Evolutionary conservation across 2,888 invertebrate species (phyloP).

Genomic region (Lasioglossum pauxillum): DNA sequence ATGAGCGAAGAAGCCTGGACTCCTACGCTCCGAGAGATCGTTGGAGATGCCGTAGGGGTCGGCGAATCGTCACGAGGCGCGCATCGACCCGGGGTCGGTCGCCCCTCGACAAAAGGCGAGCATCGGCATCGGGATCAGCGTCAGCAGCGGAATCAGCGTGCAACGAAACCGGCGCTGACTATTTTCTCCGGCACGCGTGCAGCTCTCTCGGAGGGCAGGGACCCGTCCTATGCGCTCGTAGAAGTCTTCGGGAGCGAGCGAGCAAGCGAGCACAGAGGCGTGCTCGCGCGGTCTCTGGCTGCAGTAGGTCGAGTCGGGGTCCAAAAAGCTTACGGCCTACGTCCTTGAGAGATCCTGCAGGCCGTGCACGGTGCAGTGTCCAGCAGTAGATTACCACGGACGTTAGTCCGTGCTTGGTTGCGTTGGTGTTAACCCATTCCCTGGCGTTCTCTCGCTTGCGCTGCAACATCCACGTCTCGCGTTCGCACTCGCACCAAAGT

Average conservation of each 20-base stretch:
- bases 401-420: slow-evolving; percentile 46
- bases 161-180: slow-evolving; percentile 7
- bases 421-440: slow-evolving; percentile 37
- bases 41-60: background rate
- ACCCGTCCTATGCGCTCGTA: slow-evolving; percentile 61
- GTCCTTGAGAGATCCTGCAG: slow-evolving; percentile 73
- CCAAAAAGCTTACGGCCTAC: slow-evolving; percentile 70
- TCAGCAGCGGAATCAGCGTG: background rate
- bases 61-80: background rate
- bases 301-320: slow-evolving; percentile 70
- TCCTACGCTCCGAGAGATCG: background rate
- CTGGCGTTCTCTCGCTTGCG: slow-evolving; percentile 22
- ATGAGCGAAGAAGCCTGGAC: background rate
- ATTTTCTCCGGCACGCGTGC: slow-evolving; percentile 14
- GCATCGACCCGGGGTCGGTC: background rate
- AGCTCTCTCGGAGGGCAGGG: slow-evolving; percentile 48
- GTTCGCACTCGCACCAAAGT: background rate
- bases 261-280: slow-evolving; percentile 49
- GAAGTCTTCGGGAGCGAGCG: slow-evolving; percentile 63
- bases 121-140: background rate
- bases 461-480: background rate
- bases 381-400: slow-evolving; percentile 51
- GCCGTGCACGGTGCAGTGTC: slow-evolving; percentile 48
- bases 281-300: slow-evolving; percentile 15
- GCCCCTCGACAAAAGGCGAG: slow-evolving; percentile 7